phyloP scores from a whole-genome alignment of 2,797 vertebrate species.

The Diplodus sargus region DNA sequence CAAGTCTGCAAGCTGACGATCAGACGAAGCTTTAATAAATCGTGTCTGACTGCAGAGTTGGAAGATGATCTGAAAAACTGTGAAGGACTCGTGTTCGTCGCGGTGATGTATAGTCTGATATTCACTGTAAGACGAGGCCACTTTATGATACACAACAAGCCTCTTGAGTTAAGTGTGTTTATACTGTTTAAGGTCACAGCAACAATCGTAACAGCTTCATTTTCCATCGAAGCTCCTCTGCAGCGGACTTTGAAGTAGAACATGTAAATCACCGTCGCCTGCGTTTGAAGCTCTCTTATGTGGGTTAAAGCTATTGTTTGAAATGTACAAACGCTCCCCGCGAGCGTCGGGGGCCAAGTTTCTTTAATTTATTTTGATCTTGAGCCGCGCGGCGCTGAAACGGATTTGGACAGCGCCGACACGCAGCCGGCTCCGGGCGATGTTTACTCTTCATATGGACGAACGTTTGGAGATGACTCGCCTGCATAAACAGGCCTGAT shows the following conservation, averaged over 20 bases:
- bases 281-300: slow-evolving; percentile 23
- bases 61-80: not conserved
- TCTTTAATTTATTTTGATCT: slow-evolving; percentile 23
- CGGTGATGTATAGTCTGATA: not conserved
- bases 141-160: not conserved
- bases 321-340: slow-evolving; percentile 57
- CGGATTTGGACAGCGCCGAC: slow-evolving; percentile 50
- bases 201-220: not conserved
- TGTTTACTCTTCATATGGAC: slow-evolving; percentile 63
- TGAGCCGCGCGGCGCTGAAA: slow-evolving; percentile 25
- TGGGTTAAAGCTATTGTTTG: slow-evolving; percentile 43
- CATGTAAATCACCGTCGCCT: slow-evolving; percentile 42
- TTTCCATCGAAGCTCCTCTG: slow-evolving; percentile 16
- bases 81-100: not conserved
- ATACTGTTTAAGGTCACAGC: slow-evolving; percentile 37
- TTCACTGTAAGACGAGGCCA: not conserved
- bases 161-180: not conserved
- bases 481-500: slow-evolving; percentile 63
- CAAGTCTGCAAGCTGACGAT: no score
- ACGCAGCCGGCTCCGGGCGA: slow-evolving; percentile 45
- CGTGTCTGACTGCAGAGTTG: not conserved
- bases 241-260: slow-evolving; percentile 37
- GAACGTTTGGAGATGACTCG: slow-evolving; percentile 31
- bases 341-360: slow-evolving; percentile 1
- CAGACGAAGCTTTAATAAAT: no score